A percentile compares a stretch with the other conserved stretches of the same genome.
These are phyloP conservation scores for Delichon dasypus DNA, from an alignment of 2,797 vertebrate genomes.

Conservation along the genomic window DNA sequence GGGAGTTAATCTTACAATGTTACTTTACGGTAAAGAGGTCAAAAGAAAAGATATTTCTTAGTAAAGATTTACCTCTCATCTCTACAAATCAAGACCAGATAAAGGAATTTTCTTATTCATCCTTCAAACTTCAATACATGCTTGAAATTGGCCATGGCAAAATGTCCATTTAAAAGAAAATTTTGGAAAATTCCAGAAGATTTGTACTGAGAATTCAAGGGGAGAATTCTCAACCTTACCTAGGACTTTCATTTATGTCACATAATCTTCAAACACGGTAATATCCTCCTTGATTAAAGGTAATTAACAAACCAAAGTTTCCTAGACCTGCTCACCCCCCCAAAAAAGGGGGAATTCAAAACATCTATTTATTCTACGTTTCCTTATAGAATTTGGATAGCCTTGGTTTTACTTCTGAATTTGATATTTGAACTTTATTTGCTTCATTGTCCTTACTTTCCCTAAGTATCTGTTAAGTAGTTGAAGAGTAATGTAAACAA, in stretches of 20 bases:
- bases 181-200: not conserved
- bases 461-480: not conserved
- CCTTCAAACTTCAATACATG: not conserved
- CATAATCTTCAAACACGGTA: not conserved
- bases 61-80: not conserved
- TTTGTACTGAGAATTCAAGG: not conserved
- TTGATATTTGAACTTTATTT: not conserved
- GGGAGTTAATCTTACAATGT: not conserved
- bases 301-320: not conserved
- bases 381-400: not conserved
- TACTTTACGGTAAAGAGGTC: not conserved
- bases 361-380: not conserved
- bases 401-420: not conserved
- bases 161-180: not conserved
- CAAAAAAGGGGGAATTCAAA: not conserved
- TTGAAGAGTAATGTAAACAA: not conserved
- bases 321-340: not conserved
- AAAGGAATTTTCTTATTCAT: not conserved
- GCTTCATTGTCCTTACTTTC: not conserved
- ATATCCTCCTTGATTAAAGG: not conserved
- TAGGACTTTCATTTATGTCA: not conserved
- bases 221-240: not conserved
- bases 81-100: not conserved
- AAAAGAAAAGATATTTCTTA: not conserved
- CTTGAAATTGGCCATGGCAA: not conserved